Evolutionary conservation across 2,888 invertebrate species (phyloP), one percentile per base, ranked within the genome.

Genomic region (Pandemis corylana): DNA sequence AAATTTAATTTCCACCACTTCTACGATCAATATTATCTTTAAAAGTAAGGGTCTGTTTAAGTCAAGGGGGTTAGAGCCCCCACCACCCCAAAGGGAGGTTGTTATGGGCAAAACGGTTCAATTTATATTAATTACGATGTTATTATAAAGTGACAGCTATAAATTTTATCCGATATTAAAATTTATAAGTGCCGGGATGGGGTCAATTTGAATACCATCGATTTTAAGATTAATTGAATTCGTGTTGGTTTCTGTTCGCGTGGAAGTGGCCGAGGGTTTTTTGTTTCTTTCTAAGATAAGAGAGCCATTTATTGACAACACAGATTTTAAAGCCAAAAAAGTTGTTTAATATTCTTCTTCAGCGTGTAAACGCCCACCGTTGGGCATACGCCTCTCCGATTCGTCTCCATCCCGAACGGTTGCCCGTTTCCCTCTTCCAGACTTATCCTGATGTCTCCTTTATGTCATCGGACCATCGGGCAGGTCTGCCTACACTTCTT

Each of bases 1-100:
- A 70, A 69, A 70, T 74, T 70, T 61, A 68, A 42, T 42, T 68
- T 65, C 65, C 59, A 65, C 65, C 20, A n/a, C 61, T 68, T 42
- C 73, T 42, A 73, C 49, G 56, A 69, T 67, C 67, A 71, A 75
- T 75, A 75, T 75, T 75, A 75, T 75, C 67, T 75, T 75, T 70
- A 71, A 75, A 75, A 74, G 74, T 74, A 74, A 13, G n/a, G 20
- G 15, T 28, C 65, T 7, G 75, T 63, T 71, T 71, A 67, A 75
- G 65, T 65, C 68, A 62, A 70, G 67, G 63, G 70, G 61, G 44
- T 20, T 12, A 41, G 49, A 62, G 28, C 61, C 28, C 59, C 49
- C 69, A 53, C 49, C 67, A 12, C 53, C 67, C n/a, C 36, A 36
- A 63, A 28, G 69, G 68, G 72, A 63, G 64, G 69, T 69, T 69